Evolutionary conservation across 2,888 invertebrate genomes (phyloP).

Genomic region (Temnothorax ravouxi): DNA sequence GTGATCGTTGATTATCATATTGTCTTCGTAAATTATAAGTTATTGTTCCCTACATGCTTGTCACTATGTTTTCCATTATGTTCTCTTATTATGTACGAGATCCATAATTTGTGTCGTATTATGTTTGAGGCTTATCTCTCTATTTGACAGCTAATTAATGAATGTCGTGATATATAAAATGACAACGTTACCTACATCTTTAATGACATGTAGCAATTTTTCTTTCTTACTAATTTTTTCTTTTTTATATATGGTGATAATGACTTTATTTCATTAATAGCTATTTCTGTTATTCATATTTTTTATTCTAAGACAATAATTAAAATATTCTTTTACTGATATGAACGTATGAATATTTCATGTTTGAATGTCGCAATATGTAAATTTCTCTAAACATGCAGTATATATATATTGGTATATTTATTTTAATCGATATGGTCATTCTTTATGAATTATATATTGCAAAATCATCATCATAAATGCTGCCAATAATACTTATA

Average conservation of each 20-base stretch:
- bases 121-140: background rate
- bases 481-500: constrained; percentile 59
- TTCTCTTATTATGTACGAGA: background rate
- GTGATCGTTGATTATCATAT: constrained; percentile 64
- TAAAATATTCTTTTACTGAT: constrained; percentile 22
- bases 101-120: constrained; percentile 2
- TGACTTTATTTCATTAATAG: constrained; percentile 16
- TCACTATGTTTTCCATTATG: constrained; percentile 7
- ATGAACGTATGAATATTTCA: constrained; percentile 25
- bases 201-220: background rate
- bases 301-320: constrained; percentile 4
- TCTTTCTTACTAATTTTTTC: background rate
- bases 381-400: constrained; percentile 37
- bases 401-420: constrained; percentile 49
- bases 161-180: constrained; percentile 34
- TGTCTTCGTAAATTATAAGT: constrained; percentile 69
- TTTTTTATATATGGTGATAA: constrained; percentile 2
- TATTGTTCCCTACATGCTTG: constrained; percentile 26
- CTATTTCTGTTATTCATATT: background rate
- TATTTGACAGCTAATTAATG: constrained; percentile 19
- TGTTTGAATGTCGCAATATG: background rate
- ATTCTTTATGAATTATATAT: constrained; percentile 35
- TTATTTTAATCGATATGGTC: constrained; percentile 52
- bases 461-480: constrained; percentile 52
- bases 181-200: background rate